Evolutionary conservation across 2,797 vertebrate genomes (phyloP).

Genomic region (Ibycter americanus): DNA sequence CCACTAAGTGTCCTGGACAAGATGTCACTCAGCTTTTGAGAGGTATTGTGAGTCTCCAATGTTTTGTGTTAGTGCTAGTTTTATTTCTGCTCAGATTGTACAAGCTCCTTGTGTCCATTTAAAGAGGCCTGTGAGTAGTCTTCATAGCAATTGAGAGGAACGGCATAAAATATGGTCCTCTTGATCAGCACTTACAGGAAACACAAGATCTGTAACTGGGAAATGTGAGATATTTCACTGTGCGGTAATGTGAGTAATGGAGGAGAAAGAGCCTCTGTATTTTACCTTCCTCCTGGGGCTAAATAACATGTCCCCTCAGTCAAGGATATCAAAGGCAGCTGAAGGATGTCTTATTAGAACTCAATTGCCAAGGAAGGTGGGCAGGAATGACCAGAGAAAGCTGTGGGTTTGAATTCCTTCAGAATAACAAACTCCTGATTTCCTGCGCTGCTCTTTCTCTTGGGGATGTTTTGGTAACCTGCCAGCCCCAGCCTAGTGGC

Average conservation of each 20-base stretch:
- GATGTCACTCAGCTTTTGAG: conserved; percentile 24
- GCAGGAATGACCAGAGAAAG: conserved; percentile 35
- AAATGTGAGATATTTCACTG: conserved; percentile 31
- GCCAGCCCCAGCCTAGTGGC: conserved; percentile 21
- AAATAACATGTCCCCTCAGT: neutral
- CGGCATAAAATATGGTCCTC: conserved; percentile 19
- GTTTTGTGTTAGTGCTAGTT: conserved; percentile 11
- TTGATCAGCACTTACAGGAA: neutral
- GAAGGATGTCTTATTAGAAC: conserved; percentile 28
- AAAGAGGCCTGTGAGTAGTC: neutral
- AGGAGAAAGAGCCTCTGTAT: conserved; percentile 24
- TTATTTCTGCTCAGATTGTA: conserved; percentile 19
- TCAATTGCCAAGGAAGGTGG: neutral
- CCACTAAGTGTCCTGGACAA: neutral
- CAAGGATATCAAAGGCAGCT: conserved; percentile 39
- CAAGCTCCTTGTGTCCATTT: neutral
- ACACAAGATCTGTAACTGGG: neutral
- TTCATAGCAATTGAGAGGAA: conserved; percentile 33
- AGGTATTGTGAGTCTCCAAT: neutral
- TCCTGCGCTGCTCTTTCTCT: neutral
- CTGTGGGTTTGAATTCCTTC: conserved; percentile 20
- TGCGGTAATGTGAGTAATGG: neutral
- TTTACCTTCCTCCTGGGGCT: neutral
- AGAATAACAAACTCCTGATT: conserved; percentile 13
- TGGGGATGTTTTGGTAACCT: conserved; percentile 39